Evolutionary conservation across 2,113 vertebrate species (phyloP).

Genomic region (Cyanocitta stelleri): DNA sequence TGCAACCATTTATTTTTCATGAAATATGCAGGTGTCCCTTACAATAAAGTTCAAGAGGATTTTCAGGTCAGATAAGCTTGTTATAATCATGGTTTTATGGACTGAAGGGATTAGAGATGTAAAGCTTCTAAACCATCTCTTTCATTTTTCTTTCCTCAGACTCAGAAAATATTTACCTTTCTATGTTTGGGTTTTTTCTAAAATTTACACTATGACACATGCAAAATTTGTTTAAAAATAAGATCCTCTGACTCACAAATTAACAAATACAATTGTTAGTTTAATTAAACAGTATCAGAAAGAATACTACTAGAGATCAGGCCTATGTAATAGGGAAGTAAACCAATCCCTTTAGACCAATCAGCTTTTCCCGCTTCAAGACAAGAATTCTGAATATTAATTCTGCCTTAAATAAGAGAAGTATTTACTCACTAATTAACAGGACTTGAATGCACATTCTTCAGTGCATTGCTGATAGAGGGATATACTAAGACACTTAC

Average conservation of each 20-base stretch:
- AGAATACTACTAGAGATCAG: not conserved
- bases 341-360: not conserved
- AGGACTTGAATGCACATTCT: not conserved
- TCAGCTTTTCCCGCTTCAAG: not conserved
- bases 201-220: not conserved
- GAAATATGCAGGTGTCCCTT: not conserved
- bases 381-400: not conserved
- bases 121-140: not conserved
- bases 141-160: not conserved
- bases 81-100: not conserved
- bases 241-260: not conserved
- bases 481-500: not conserved
- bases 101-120: not conserved
- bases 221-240: not conserved
- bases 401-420: not conserved
- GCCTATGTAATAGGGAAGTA: not conserved
- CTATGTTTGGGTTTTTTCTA: not conserved
- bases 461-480: not conserved
- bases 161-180: not conserved
- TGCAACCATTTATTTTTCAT: not conserved
- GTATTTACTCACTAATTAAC: not conserved
- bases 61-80: not conserved
- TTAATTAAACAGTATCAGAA: not conserved
- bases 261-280: not conserved
- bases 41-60: not conserved